Conservation (phyloP, 2,113 vertebrate genomes). For the Barnardius zonarius region DNA sequence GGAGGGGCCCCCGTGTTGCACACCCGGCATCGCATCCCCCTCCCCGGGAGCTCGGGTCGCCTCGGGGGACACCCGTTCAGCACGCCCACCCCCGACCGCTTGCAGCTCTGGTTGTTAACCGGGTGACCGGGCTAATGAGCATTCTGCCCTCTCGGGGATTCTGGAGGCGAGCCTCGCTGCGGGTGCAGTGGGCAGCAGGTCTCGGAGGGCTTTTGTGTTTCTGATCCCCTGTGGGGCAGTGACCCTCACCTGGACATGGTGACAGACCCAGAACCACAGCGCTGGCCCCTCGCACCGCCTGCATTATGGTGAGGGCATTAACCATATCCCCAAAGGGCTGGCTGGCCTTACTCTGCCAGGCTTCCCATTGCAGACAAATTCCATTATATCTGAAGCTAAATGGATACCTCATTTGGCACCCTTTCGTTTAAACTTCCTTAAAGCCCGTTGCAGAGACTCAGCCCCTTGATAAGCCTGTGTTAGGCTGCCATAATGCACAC, state of each 20-base stretch:
- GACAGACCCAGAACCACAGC: background rate
- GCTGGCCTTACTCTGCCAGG: background rate
- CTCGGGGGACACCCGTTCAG: background rate
- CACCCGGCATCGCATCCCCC: background rate
- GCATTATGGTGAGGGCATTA: background rate
- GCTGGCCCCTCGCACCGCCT: background rate
- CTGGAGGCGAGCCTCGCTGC: background rate
- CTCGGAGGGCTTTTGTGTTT: background rate
- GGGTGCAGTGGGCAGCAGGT: background rate
- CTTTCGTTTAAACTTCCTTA: background rate
- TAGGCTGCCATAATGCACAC: background rate
- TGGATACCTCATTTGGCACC: background rate
- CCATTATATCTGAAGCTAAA: background rate
- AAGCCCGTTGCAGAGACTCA: background rate
- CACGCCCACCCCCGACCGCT: background rate
- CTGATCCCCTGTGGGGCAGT: background rate
- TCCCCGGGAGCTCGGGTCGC: background rate
- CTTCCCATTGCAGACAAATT: background rate
- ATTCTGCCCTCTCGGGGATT: too few species aligned
- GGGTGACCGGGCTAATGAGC: background rate
- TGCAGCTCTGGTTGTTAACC: background rate
- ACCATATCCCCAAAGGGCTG: background rate
- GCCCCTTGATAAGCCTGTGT: background rate
- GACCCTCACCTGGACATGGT: background rate
- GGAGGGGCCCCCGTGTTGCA: background rate